These are phyloP conservation scores for Theropithecus gelada DNA, from an alignment of 2,113 vertebrate genomes.

Conservation along the genomic window DNA sequence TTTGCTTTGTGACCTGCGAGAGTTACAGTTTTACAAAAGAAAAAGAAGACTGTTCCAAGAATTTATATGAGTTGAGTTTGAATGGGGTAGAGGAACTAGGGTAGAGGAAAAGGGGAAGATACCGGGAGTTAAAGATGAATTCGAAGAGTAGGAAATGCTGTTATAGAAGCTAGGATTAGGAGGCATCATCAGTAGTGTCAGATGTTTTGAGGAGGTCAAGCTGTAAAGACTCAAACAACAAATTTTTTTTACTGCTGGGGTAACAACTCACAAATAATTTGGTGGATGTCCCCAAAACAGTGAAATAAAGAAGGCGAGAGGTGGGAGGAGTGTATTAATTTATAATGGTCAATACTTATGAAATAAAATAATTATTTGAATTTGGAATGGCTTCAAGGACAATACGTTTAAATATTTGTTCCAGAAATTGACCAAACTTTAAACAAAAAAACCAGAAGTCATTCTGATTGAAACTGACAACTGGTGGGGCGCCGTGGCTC, in stretches of 20 bases:
- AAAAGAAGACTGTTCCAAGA: not conserved
- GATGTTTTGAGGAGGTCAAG: not conserved
- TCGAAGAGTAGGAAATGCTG: not conserved
- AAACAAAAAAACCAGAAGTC: conserved; percentile 9
- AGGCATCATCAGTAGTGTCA: not conserved
- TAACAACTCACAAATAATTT: not conserved
- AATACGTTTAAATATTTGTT: conserved; percentile 10
- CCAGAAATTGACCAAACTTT: conserved; percentile 13
- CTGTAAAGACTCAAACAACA: not conserved
- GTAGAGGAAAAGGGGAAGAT: not conserved
- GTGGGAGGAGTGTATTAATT: not conserved
- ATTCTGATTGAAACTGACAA: not conserved
- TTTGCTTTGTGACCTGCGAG: not conserved
- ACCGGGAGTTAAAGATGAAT: not conserved
- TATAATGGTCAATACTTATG: not conserved
- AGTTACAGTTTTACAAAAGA: not conserved
- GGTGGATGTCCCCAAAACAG: not conserved
- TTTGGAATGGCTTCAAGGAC: not conserved
- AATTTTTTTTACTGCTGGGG: not conserved
- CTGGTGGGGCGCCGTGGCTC: no score
- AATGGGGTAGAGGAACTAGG: not conserved
- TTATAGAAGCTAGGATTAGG: not conserved
- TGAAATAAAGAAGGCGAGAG: not conserved
- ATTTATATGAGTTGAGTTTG: not conserved
- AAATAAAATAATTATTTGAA: not conserved